Conservation (phyloP, 2,113 vertebrate genomes). For the Falco punctatus region DNA sequence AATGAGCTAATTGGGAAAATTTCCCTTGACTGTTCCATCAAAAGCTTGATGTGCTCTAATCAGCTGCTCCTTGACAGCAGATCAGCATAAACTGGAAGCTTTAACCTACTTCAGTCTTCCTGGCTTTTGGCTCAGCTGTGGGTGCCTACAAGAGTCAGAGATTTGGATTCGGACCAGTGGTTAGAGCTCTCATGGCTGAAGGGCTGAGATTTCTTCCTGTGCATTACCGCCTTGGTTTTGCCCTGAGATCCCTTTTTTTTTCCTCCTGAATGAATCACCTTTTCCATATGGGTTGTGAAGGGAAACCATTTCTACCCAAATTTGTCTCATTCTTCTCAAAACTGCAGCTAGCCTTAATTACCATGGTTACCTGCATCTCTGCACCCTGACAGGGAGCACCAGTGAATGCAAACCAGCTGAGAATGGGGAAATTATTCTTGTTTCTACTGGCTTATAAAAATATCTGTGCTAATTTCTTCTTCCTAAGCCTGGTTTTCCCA, state of each 20-base stretch:
- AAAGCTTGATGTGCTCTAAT: not conserved
- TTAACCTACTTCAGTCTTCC: not conserved
- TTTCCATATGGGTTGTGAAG: not conserved
- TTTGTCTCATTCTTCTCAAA: not conserved
- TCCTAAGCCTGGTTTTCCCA: not conserved
- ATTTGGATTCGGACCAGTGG: not conserved
- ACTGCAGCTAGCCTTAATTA: not conserved
- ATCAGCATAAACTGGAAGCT: not conserved
- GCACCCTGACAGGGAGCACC: not conserved
- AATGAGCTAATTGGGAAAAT: not conserved
- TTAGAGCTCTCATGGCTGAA: not conserved
- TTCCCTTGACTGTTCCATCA: not conserved
- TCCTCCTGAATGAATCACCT: not conserved
- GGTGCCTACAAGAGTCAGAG: fast-evolving
- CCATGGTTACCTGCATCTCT: constrained; percentile 33
- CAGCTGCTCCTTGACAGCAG: not conserved
- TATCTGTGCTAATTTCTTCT: not conserved
- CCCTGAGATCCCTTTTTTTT: not conserved
- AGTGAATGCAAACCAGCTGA: not conserved
- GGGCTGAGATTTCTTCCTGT: not conserved
- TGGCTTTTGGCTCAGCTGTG: not conserved
- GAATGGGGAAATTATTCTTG: not conserved
- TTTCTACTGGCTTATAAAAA: not conserved
- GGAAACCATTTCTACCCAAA: constrained; percentile 9
- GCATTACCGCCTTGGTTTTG: not conserved